Evolutionary conservation across 2,888 invertebrate species (phyloP).

Genomic region (Meliscaeva auricollis): DNA sequence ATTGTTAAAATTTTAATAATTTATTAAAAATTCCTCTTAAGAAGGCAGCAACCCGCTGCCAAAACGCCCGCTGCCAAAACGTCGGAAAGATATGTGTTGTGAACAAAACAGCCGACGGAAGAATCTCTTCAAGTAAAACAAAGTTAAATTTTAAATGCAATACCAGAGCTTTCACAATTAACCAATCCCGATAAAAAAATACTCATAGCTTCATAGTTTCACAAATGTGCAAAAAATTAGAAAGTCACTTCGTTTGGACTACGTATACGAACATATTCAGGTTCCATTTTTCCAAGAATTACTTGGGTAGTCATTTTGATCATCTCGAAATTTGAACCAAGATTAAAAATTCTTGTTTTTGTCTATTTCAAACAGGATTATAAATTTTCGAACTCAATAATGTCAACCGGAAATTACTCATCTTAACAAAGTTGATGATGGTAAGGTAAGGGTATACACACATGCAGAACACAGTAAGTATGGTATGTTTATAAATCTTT

Average conservation of each 20-base stretch:
- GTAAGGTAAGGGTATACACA: not conserved
- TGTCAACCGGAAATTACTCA: conserved; percentile 66
- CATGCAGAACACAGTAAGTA: not conserved
- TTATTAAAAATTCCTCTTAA: too few species aligned
- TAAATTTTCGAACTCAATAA: conserved; percentile 3
- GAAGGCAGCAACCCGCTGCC: too few species aligned
- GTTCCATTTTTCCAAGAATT: conserved; percentile 16
- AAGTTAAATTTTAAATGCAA: too few species aligned
- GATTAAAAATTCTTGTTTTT: conserved; percentile 35
- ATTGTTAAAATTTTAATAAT: too few species aligned
- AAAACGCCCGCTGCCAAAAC: too few species aligned
- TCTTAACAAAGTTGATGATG: not conserved
- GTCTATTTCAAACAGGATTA: conserved; percentile 27
- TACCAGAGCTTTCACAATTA: too few species aligned
- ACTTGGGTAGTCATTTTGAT: not conserved
- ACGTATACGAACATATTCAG: not conserved
- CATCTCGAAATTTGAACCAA: not conserved
- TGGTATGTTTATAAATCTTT: not conserved
- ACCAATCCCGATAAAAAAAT: too few species aligned
- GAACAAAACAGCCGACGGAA: too few species aligned
- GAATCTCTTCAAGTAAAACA: too few species aligned
- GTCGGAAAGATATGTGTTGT: too few species aligned
- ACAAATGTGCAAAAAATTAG: too few species aligned
- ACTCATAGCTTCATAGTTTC: too few species aligned
- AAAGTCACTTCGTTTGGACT: not conserved